phyloP scores from a whole-genome alignment of 2,888 invertebrate genomes.

The Drosophila dives region DNA sequence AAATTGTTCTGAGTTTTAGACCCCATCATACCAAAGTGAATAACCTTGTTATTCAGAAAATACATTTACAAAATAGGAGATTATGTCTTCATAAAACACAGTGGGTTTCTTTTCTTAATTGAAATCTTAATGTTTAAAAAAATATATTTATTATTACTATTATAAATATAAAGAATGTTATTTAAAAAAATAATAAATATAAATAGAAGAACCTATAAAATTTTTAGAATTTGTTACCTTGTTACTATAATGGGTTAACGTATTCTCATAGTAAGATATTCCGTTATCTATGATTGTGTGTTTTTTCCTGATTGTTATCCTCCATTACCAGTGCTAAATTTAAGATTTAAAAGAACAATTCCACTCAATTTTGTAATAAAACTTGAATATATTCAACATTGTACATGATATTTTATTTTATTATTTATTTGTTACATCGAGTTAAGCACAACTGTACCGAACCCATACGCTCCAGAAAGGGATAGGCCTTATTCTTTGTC shows the following conservation, averaged over 20 bases:
- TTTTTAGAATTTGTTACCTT: too few relatives aligned
- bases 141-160: neutral
- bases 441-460: constrained; percentile 4
- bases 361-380: neutral
- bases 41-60: neutral
- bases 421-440: neutral
- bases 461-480: neutral
- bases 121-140: neutral
- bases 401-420: neutral
- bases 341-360: neutral
- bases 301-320: neutral
- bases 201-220: too few relatives aligned
- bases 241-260: too few relatives aligned
- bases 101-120: neutral
- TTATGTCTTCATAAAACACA: neutral
- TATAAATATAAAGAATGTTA: too few relatives aligned
- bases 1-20: neutral
- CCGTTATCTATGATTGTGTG: neutral
- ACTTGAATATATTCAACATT: neutral
- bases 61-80: neutral
- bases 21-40: neutral
- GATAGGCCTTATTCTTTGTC: neutral
- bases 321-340: neutral
- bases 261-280: neutral
- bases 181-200: too few relatives aligned